Evolutionary conservation across 2,797 vertebrate genomes (phyloP).

Genomic region (Spatula clypeata): DNA sequence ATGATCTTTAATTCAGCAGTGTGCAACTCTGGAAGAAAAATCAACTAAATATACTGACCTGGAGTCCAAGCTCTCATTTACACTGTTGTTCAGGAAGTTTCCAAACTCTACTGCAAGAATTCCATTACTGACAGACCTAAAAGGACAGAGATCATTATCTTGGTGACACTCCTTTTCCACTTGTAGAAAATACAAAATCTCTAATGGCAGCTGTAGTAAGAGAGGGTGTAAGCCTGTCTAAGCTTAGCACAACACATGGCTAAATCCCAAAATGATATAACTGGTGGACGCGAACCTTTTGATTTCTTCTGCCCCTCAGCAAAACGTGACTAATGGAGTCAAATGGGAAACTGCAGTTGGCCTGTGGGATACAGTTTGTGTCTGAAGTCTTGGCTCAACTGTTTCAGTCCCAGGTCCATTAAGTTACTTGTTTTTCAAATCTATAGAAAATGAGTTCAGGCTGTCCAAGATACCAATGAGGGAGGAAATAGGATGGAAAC

Average conservation of each 20-base stretch:
- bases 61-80: slow-evolving; percentile 83
- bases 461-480: not conserved
- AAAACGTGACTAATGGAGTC: not conserved
- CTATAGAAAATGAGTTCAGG: not conserved
- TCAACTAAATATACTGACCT: slow-evolving; percentile 83
- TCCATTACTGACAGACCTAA: slow-evolving; percentile 87
- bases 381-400: not conserved
- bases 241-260: not conserved
- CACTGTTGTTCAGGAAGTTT: slow-evolving; percentile 85
- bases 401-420: not conserved
- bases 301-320: not conserved
- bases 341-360: not conserved
- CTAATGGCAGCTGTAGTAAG: not conserved
- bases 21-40: not conserved
- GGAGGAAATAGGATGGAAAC: not conserved
- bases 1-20: not conserved
- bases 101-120: slow-evolving; percentile 91
- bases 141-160: not conserved
- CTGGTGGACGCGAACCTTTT: not conserved
- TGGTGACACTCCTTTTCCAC: not conserved
- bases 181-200: not conserved
- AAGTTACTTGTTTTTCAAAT: not conserved
- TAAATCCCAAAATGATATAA: not conserved
- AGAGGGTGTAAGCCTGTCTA: not conserved
- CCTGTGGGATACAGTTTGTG: not conserved